A percentile compares a stretch with the other conserved stretches of the same genome.
These are phyloP conservation scores for Catamblyrhynchus diadema DNA, from an alignment of 2,797 vertebrate species.

Conservation along the genomic window DNA sequence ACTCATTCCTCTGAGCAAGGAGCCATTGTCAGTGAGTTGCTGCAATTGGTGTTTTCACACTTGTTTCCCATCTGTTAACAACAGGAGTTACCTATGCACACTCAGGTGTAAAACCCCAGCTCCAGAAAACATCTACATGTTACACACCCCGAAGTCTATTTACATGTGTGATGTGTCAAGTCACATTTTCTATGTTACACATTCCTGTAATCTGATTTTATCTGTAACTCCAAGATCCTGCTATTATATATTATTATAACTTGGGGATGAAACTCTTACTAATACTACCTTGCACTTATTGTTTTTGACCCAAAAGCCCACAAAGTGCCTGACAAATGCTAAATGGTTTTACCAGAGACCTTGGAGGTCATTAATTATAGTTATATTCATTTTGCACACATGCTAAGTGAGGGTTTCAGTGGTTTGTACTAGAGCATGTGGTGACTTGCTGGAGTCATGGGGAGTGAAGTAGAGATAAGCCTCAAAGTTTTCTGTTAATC, in stretches of 20 bases:
- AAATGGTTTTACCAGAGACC: slow-evolving; percentile 42
- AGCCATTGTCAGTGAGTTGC: not conserved
- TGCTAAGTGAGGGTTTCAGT: slow-evolving; percentile 45
- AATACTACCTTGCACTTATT: slow-evolving; percentile 22
- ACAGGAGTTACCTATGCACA: not conserved
- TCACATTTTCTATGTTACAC: not conserved
- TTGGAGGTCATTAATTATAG: slow-evolving; percentile 31
- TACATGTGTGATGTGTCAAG: not conserved
- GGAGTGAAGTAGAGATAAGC: not conserved
- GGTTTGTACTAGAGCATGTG: not conserved
- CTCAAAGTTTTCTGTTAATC: not conserved
- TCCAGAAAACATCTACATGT: not conserved
- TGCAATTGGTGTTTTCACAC: not conserved
- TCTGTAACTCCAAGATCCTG: not conserved
- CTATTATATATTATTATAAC: slow-evolving; percentile 22
- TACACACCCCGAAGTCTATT: not conserved
- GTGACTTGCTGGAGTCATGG: not conserved
- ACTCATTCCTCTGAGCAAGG: not conserved
- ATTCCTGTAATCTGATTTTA: not conserved
- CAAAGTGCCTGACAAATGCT: slow-evolving; percentile 25
- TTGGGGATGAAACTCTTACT: slow-evolving; percentile 22
- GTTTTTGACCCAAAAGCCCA: slow-evolving; percentile 29
- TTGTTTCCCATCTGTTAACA: not conserved
- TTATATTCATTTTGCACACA: slow-evolving; percentile 20
- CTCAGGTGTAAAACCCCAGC: not conserved